Base-by-base conservation (phyloP, 2,797 vertebrate genomes). In the Botia almorhae region DNA sequence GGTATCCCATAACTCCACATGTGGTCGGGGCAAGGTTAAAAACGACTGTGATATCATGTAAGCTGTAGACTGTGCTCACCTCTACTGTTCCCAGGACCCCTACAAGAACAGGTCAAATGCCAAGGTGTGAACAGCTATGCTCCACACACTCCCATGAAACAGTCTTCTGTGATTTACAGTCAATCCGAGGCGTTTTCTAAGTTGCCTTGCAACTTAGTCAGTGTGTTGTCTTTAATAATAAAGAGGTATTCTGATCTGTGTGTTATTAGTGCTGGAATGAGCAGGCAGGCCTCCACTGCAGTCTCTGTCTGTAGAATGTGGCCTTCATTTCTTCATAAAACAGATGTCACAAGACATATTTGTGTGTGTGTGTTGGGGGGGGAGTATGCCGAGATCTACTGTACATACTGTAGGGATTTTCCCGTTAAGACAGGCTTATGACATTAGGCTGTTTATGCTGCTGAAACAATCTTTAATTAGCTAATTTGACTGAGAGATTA, bases 1-100 rank as follows among this genome's bases (percentile, higher is more conserved):
- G 87, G 91, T 88, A 91, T 92, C 90, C 91, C 88, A 88, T 90
- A 90, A 89, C 92, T 88, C 93, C 92, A 91, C 91, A 93, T 92
- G 93, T 89, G 91, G 91, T 86, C 87, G 7, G 50, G 87, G 87
- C 84, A 86, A 87, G 88, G 90, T 91, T 89, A 89, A 90, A 92
- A 89, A 90, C 82, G 88, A 90, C 84, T 87, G 88, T 89, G 87
- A 86, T 89, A 88, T 87, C 84, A 79, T 53, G 56, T 81, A 87
- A 77, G 69, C 33, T 29, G 78, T 29, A 53, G 21, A 26, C 56
- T 73, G 71, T n/a, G 33, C 43, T 48, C 63, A 68, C 76, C 14
- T 76, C 61, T 69, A 71, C 76, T 60, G 68, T 61, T 68, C 74
- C 71, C 58, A 79, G 48, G 69, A 53, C 48, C 65, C 7, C 2